These are phyloP conservation scores for Amazona ochrocephala DNA, from an alignment of 2,797 vertebrate species.

Conservation along the genomic window DNA sequence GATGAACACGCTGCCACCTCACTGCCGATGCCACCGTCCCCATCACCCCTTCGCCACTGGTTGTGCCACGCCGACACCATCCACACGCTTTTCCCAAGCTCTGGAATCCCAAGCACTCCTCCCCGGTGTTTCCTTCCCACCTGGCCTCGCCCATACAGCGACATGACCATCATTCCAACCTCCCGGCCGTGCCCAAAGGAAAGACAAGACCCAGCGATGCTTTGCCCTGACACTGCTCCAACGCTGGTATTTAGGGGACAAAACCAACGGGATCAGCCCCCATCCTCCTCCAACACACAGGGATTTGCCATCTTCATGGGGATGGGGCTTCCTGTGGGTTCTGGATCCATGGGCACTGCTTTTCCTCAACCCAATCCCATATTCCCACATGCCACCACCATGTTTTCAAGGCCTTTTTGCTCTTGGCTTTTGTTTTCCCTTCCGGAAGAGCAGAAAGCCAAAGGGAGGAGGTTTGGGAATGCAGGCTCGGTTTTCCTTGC, in stretches of 20 bases:
- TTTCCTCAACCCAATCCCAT: too few species aligned
- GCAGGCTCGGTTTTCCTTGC: neutral
- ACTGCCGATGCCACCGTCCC: neutral
- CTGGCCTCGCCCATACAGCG: fast-evolving
- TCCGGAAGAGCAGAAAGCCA: neutral
- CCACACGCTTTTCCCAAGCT: neutral
- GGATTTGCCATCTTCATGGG: neutral
- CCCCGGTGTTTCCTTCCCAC: neutral
- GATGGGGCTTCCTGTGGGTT: fast-evolving
- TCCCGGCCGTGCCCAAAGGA: fast-evolving
- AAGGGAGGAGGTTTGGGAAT: neutral
- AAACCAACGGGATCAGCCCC: neutral
- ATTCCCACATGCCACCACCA: fast-evolving
- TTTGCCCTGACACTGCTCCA: fast-evolving
- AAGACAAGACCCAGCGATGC: neutral
- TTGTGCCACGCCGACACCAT: neutral
- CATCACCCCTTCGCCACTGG: neutral
- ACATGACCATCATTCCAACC: neutral
- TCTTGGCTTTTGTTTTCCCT: neutral
- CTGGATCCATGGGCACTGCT: neutral
- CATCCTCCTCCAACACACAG: fast-evolving
- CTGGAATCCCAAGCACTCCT: neutral
- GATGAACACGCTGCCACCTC: constrained; percentile 17
- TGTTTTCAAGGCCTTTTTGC: neutral
- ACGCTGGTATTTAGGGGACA: neutral